Base-by-base conservation (phyloP, 2,113 vertebrate genomes). In the Prunella fulvescens region DNA sequence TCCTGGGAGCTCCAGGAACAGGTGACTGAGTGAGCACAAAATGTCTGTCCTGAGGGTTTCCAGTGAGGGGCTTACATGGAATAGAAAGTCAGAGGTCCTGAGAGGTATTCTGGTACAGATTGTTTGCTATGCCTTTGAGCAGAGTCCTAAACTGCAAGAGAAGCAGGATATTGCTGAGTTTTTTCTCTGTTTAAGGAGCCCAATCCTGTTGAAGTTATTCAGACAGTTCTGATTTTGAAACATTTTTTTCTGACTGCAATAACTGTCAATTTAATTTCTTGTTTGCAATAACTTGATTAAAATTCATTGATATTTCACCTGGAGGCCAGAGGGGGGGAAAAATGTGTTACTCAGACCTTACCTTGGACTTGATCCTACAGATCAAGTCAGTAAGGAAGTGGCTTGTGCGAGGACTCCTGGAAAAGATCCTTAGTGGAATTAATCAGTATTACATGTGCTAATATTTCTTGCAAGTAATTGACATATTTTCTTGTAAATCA, bases 71-170 rank as follows among this genome's bases (percentile, higher is more conserved):
- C 58, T 95, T 44, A 57, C 84, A 86, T 47, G 77, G 39, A 95
- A 85, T 56, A 82, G 62, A 73, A 95, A 94, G 81, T 61, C 73
- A 90, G 84, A 95, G 62, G 90, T 91, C 84, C n/a, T 78, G 74
- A 85, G 83, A 93, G 50, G 87, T 85, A 72, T 88, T 53, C 54
- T 51, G 35, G 48, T 42, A 81, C 69, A 77, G 33, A 40, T 48
- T 80, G 73, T 83, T 91, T 82, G 48, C 79, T 35, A 5, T 79
- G 90, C 91, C 91, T 92, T 87, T 86, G 33, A 96, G 86, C 88
- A 18, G 29, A 88, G 66, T 22, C 62, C 48, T 54, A 71, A 91
- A 73, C 39, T 40, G 37, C 51, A 86, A 42, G 87, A 86, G 51
- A n/a, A 88, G 40, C 39, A 86, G 53, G 45, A 87, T 84, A 54